Conservation (phyloP, 2,113 vertebrate genomes). For the Macheiramphus alcinus region DNA sequence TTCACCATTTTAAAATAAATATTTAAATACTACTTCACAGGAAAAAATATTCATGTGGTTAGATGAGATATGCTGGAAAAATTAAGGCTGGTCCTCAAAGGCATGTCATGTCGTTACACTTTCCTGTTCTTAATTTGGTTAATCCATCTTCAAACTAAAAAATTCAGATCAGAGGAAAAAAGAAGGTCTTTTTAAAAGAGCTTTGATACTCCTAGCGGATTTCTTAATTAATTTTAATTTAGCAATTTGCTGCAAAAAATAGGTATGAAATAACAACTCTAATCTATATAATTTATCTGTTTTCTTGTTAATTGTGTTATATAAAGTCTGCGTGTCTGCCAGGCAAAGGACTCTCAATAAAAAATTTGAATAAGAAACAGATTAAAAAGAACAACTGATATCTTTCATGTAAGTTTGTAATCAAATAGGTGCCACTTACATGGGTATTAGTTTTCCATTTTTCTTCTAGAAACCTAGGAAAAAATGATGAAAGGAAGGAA, state of each 20-base stretch:
- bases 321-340: neutral
- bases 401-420: neutral
- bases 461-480: neutral
- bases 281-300: neutral
- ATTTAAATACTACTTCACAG: constrained; percentile 60
- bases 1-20: constrained; percentile 61
- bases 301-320: neutral
- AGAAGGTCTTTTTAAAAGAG: constrained; percentile 35
- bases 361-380: neutral
- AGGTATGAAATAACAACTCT: neutral
- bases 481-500: neutral
- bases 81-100: constrained; percentile 29
- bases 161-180: constrained; percentile 10
- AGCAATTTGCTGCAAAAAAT: neutral
- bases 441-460: neutral
- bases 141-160: constrained; percentile 58
- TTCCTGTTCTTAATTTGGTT: constrained; percentile 57
- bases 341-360: neutral
- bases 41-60: constrained; percentile 57
- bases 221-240: neutral
- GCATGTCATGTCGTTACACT: neutral
- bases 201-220: neutral
- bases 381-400: neutral
- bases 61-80: constrained; percentile 54
- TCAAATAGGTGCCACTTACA: neutral